Evolutionary conservation across 1,140 invertebrate genomes (phyloP).

Genomic region (Monomorium pharaonis): DNA sequence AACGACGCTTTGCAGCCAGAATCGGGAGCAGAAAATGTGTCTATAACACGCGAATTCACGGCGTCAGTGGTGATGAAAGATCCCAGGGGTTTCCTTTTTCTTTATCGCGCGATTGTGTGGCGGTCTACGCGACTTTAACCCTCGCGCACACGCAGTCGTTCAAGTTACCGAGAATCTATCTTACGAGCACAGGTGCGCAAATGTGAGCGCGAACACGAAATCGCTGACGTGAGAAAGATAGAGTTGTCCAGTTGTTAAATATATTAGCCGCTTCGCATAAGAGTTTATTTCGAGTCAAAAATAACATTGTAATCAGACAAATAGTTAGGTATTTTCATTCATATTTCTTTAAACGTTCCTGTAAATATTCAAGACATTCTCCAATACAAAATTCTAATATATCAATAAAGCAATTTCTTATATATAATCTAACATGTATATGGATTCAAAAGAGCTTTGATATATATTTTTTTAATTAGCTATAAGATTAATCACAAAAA

Average conservation of each 20-base stretch:
- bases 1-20: background rate
- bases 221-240: conserved; percentile 15
- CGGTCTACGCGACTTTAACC: conserved; percentile 15
- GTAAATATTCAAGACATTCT: background rate
- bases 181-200: conserved; percentile 22
- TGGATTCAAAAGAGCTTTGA: background rate
- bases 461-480: background rate
- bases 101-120: conserved; percentile 20
- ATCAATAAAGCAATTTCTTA: background rate
- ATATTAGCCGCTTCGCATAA: background rate
- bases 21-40: conserved; percentile 35
- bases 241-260: background rate
- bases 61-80: conserved; percentile 50
- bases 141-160: background rate
- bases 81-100: conserved; percentile 19
- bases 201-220: background rate
- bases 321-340: background rate
- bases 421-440: background rate
- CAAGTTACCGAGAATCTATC: background rate
- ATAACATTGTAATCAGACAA: background rate
- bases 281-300: background rate
- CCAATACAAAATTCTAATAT: background rate
- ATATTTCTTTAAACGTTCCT: background rate
- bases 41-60: conserved; percentile 50
- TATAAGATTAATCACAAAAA: background rate